Evolutionary conservation across 2,888 invertebrate genomes (phyloP).

Genomic region (Mimumesa dahlbomi): DNA sequence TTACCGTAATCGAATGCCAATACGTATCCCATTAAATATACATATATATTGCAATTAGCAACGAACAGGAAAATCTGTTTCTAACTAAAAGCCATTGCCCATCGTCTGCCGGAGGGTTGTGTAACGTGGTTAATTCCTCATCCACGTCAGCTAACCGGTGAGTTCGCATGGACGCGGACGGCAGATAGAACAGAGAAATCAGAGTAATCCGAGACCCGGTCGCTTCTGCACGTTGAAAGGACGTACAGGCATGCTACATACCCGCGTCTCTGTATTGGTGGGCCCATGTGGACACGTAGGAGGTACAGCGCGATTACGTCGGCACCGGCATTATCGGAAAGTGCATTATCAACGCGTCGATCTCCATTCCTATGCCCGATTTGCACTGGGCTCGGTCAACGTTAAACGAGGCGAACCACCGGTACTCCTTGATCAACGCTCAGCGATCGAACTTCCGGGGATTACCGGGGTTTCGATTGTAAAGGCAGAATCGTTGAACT

Average conservation of each 20-base stretch:
- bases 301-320: conserved; percentile 64
- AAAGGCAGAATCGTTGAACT: conserved; percentile 29
- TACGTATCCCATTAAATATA: too few species aligned
- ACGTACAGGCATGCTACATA: neutral
- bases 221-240: conserved; percentile 34
- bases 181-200: conserved; percentile 54
- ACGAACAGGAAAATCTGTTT: neutral
- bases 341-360: conserved; percentile 70
- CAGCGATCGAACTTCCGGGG: conserved; percentile 37
- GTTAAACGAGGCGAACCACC: conserved; percentile 44
- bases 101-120: conserved; percentile 48
- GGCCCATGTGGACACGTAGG: conserved; percentile 36
- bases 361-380: conserved; percentile 56
- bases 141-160: conserved; percentile 52
- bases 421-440: conserved; percentile 53
- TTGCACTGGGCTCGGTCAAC: conserved; percentile 37
- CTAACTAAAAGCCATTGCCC: conserved; percentile 46
- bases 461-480: conserved; percentile 53
- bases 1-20: too few species aligned
- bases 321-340: conserved; percentile 71
- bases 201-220: conserved; percentile 55
- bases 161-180: conserved; percentile 45
- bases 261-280: neutral
- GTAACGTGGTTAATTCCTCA: conserved; percentile 68
- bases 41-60: too few species aligned